Conservation (phyloP, 2,113 vertebrate genomes). For the Pangasianodon gigas region DNA sequence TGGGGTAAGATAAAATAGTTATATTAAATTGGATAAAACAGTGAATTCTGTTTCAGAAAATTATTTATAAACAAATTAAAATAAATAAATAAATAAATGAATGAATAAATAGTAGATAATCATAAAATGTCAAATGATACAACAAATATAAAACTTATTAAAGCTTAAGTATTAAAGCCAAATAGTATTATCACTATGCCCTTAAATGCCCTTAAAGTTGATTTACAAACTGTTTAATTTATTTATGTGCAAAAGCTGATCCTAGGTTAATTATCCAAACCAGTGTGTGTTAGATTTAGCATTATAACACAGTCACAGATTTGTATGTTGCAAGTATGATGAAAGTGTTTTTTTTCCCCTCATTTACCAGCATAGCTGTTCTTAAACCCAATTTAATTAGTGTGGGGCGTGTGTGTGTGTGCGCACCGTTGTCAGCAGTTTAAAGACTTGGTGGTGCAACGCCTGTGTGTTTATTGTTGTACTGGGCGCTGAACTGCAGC, state of each 20-base stretch:
- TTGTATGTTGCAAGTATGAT: not conserved
- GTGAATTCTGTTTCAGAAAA: not conserved
- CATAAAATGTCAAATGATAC: not conserved
- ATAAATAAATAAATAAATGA: not conserved
- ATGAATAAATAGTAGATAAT: not conserved
- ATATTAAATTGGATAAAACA: not conserved
- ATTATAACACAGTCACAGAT: not conserved
- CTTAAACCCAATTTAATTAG: not conserved
- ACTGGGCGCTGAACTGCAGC: slow-evolving; percentile 53
- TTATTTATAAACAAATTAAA: not conserved
- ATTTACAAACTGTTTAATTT: not conserved
- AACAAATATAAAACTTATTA: not conserved
- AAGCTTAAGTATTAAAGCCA: not conserved
- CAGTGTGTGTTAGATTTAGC: not conserved
- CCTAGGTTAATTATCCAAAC: not conserved
- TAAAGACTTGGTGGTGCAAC: slow-evolving; percentile 48
- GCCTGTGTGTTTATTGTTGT: slow-evolving; percentile 64
- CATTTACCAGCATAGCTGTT: not conserved
- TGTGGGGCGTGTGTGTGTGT: slow-evolving; percentile 48
- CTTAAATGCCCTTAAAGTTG: not conserved
- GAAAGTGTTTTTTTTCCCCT: not conserved
- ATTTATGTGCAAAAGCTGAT: not conserved
- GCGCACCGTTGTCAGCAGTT: slow-evolving; percentile 50
- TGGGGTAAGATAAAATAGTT: not conserved
- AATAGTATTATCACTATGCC: not conserved